A percentile compares a stretch with the other conserved stretches of the same genome.
Conservation (phyloP, 2,888 invertebrate species). For the Urechis unicinctus region DNA sequence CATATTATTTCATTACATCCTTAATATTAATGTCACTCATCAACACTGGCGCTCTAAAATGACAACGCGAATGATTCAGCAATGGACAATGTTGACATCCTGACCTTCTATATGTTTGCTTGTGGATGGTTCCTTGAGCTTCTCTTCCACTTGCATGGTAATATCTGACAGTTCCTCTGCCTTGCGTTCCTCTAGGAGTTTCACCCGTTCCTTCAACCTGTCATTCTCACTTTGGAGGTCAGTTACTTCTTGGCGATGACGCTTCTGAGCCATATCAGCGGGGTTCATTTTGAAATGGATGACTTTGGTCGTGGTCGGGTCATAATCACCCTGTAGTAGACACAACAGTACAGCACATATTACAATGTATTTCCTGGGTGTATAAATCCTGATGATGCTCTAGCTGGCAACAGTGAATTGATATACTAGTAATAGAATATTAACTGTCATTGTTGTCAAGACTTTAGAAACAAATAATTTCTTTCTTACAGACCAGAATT, state of each 20-base stretch:
- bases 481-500: no score
- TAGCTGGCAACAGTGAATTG: no score
- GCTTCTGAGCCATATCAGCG: not conserved
- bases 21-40: no score
- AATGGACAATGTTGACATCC: not conserved
- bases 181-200: not conserved
- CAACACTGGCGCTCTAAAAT: no score
- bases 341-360: not conserved
- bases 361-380: no score
- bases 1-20: no score
- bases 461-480: no score
- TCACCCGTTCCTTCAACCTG: not conserved
- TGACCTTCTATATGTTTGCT: constrained; percentile 39
- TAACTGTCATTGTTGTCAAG: no score
- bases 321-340: not conserved
- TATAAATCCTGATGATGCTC: no score
- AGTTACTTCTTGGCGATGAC: not conserved
- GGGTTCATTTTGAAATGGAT: not conserved
- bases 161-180: constrained; percentile 27
- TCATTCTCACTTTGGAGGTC: not conserved
- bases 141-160: constrained; percentile 36
- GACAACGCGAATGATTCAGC: no score
- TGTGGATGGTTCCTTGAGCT: constrained; percentile 24
- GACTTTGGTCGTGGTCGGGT: not conserved
- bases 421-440: no score